phyloP scores from a whole-genome alignment of 2,113 vertebrate genomes.

The Tamias sibiricus region DNA sequence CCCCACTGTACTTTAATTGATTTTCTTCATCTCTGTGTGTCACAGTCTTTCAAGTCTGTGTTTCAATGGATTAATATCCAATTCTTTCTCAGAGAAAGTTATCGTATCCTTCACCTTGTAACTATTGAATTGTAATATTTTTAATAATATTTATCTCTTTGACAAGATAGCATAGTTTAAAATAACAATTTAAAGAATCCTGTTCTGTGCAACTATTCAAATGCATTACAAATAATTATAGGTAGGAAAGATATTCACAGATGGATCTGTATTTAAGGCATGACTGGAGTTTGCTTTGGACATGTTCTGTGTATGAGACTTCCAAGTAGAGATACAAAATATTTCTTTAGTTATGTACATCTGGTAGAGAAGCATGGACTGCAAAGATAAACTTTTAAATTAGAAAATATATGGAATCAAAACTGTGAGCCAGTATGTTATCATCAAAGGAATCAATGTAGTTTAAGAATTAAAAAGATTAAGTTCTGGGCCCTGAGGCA shows the following conservation, averaged over 20 bases:
- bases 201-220: background rate
- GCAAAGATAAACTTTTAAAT: conserved; percentile 7
- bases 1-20: background rate
- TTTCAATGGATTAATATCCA: background rate
- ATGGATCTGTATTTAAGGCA: background rate
- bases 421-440: conserved; percentile 16
- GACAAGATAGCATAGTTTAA: background rate
- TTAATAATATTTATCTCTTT: background rate
- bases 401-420: background rate
- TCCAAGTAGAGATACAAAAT: background rate
- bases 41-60: background rate
- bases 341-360: background rate
- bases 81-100: background rate
- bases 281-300: background rate
- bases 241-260: background rate
- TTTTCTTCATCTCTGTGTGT: background rate
- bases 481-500: background rate
- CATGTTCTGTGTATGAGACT: background rate
- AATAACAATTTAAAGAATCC: background rate
- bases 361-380: background rate
- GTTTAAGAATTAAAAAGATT: conserved; percentile 57
- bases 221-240: background rate
- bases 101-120: background rate
- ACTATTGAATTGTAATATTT: background rate
- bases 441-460: conserved; percentile 50